Evolutionary conservation across 1,140 invertebrate genomes (phyloP).

Genomic region (Delia radicum): DNA sequence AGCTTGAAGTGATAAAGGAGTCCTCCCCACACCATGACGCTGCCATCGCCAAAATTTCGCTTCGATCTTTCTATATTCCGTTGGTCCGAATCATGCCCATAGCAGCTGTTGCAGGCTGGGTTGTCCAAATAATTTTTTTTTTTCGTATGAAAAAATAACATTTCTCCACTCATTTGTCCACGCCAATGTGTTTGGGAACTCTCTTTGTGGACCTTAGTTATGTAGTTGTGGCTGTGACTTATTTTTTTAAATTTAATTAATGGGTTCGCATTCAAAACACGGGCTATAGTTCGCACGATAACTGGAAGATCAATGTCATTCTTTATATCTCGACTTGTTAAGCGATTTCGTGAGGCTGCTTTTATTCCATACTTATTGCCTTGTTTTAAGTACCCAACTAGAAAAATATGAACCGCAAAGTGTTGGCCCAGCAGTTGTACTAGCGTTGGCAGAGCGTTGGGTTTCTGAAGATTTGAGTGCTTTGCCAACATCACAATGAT

Average conservation of each 20-base stretch:
- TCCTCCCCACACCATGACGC: too few species aligned
- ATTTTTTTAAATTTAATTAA: neutral
- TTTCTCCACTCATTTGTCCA: neutral
- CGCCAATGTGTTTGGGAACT: neutral
- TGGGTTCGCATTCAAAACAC: neutral
- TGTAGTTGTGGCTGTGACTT: neutral
- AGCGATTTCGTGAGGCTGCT: neutral
- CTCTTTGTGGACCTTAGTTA: neutral
- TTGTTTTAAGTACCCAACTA: too few species aligned
- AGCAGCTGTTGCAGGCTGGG: too few species aligned
- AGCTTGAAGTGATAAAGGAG: too few species aligned
- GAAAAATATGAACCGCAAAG: too few species aligned
- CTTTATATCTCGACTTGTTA: neutral
- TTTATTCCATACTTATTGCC: too few species aligned
- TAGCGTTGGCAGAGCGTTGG: too few species aligned
- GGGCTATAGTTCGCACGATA: neutral
- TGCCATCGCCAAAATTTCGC: constrained; percentile 26
- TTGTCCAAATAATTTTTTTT: too few species aligned
- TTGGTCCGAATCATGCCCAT: constrained; percentile 31
- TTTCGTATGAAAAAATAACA: constrained; percentile 30
- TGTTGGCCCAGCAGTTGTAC: too few species aligned
- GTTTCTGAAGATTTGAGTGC: too few species aligned
- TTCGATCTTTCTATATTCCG: constrained; percentile 13
- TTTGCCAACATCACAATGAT: too few species aligned
- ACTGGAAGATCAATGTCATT: neutral